Percentiles rank a stretch among this genome's conserved stretches.
These are phyloP conservation scores for Empidonax alnorum DNA, from an alignment of 2,113 vertebrate genomes.

Conservation along the genomic window DNA sequence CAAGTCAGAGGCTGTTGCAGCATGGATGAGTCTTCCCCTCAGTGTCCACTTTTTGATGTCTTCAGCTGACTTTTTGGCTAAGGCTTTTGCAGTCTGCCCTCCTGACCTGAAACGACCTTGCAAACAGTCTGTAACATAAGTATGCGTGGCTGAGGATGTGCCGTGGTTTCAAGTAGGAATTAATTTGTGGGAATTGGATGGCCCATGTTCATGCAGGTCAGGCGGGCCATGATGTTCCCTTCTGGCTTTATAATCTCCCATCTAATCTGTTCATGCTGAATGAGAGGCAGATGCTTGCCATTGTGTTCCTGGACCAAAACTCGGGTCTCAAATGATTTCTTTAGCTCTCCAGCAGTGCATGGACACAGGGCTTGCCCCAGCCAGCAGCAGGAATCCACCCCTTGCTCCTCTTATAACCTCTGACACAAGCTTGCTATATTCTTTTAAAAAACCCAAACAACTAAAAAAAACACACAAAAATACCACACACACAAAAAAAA, in stretches of 20 bases:
- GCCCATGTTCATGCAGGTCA: background rate
- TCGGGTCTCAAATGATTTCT: background rate
- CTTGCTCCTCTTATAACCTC: background rate
- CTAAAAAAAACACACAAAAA: background rate
- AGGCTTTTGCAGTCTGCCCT: background rate
- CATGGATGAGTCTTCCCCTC: background rate
- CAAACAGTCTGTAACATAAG: background rate
- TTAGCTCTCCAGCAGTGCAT: background rate
- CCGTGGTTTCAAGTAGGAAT: background rate
- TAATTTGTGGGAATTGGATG: background rate
- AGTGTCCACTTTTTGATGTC: background rate
- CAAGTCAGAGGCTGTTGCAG: background rate
- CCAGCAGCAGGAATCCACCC: background rate
- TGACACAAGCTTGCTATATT: background rate
- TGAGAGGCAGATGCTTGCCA: background rate
- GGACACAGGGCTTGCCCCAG: background rate
- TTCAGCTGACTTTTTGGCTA: background rate
- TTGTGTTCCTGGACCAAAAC: background rate
- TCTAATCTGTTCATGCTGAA: background rate
- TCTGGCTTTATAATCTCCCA: constrained; percentile 13
- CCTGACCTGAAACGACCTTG: background rate
- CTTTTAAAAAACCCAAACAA: rapidly evolving
- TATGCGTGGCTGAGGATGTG: background rate
- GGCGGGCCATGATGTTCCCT: background rate
- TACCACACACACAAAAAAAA: too few relatives aligned